Evolutionary conservation across 1,140 invertebrate species (phyloP), one percentile per base, ranked within the genome.

Genomic region (Brachionus sp.): DNA sequence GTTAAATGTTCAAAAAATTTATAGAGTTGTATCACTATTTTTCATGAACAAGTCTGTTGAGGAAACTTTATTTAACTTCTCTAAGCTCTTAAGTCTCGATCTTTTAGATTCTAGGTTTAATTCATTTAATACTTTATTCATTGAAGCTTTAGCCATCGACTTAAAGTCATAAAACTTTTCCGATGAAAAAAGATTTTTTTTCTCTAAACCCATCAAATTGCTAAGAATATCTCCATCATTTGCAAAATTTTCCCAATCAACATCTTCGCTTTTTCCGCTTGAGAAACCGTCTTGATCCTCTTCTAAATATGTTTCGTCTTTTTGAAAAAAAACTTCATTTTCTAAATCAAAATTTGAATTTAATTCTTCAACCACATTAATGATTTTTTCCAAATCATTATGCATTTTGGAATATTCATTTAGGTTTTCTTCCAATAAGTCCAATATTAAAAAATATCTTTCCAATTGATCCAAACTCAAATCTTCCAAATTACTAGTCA

Each of bases 161-260:
- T 75, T 75, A 44, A 75, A 75, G 25, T 75, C 70, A 13, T 75
- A 75, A 75, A 25, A 13, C 25, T 75, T 44, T 46, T 75, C 70
- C 7, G 70, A 46, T 19, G 70, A 75, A 12, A 75, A 75, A 23
- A 75, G 44, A 12, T 46, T 44, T 35, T 75, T 75, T 33, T 75
- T 75, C 29, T 75, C 70, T 25, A 75, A 75, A 29, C 44, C 70
- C 23, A 75, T 75, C 12, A 75, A 46, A 46, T 75, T 75, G 9
- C 39, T 46, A 5, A 75, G 12, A 25, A 75, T 75, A 75, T 75
- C 70, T 25, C 70, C 42, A 29, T 75, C 12, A n/a, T 46, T 46
- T 1, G 19, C 70, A 46, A 75, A 75, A 46, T 75, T 75, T 46
- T 75, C 42, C 37, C 37, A 46, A 25, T 75, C 70, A 29, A 75